phyloP scores from a whole-genome alignment of 2,888 invertebrate species.

The Troides helena region DNA sequence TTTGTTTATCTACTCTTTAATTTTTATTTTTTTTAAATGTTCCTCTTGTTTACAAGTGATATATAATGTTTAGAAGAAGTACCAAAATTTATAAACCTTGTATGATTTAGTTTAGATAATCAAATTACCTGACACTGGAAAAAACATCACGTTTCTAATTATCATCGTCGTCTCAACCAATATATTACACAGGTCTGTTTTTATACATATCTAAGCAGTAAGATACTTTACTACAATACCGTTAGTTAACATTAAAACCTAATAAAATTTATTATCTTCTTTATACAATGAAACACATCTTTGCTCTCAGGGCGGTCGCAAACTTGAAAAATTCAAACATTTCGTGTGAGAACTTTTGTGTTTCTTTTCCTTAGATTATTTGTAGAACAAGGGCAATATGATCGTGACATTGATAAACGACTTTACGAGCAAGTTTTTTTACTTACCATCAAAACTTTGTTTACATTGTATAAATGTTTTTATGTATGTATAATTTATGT shows the following conservation, averaged over 20 bases:
- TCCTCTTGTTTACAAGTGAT: too few species aligned
- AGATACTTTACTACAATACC: not conserved
- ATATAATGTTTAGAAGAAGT: too few species aligned
- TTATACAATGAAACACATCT: conserved; percentile 21
- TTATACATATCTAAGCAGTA: not conserved
- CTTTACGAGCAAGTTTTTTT: not conserved
- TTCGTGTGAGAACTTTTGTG: conserved; percentile 15
- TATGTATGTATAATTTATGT: not conserved
- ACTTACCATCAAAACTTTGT: not conserved
- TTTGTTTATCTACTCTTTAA: too few species aligned
- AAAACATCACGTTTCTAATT: too few species aligned
- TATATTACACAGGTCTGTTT: too few species aligned
- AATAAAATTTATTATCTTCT: conserved; percentile 15
- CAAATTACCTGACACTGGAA: too few species aligned
- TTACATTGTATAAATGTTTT: not conserved
- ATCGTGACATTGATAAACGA: conserved; percentile 11
- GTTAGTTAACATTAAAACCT: not conserved
- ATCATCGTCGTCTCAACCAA: too few species aligned
- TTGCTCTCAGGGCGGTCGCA: conserved; percentile 7
- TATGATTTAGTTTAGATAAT: too few species aligned
- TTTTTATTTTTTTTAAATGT: too few species aligned
- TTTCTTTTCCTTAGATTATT: conserved; percentile 8
- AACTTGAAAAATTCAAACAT: conserved; percentile 18
- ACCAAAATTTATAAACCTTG: too few species aligned
- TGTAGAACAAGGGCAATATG: conserved; percentile 15